Evolutionary conservation across 2,888 invertebrate species (phyloP), one percentile per base, ranked within the genome.

Genomic region (Hybos culiciformis): DNA sequence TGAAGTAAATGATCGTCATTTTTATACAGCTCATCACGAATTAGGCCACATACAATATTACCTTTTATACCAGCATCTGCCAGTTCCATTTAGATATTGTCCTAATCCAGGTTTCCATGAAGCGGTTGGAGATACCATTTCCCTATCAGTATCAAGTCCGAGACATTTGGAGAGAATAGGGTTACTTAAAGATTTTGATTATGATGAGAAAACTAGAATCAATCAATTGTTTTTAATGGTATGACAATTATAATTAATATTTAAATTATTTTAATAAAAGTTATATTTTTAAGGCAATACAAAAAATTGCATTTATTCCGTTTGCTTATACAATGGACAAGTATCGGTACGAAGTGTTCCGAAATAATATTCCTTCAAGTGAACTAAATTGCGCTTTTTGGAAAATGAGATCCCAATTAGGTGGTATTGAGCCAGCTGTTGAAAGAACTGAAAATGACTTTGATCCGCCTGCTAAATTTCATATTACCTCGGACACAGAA

Each of bases 391-490:
- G 75, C 48, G 73, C 74, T 41, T 83, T 74, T 65, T 80, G 81
- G 78, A 68, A 70, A 51, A 66, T 81, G 51, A 67, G 77, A 19
- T 74, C 73, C 37, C 59, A 66, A 47, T 68, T 73, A 48, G 77
- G 80, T 48, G 81, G 82, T 1, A 61, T 82, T 8, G 74, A 76
- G 51, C 79, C 81, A 0, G 78, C 81, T 0, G 63, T 75, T 0
- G 60, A 66, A 20, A 69, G 83, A 48, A 70, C 67, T 17, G 77
- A 80, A 49, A 68, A 70, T 1, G 78, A 83, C 61, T 84, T 84
- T 51, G 84, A 84, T 58, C 76, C 83, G 1, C 80, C 81, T 3
- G 76, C 82, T 4, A 84, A 83, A 55, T 84, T 79, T 51, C 84
- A 84, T 50, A 71, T 83, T 2, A 73, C 77, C 14, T 77, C 77